Evolutionary conservation across 2,797 vertebrate species (phyloP), one percentile per base, ranked within the genome.

Genomic region (Gymnodraco acuticeps): DNA sequence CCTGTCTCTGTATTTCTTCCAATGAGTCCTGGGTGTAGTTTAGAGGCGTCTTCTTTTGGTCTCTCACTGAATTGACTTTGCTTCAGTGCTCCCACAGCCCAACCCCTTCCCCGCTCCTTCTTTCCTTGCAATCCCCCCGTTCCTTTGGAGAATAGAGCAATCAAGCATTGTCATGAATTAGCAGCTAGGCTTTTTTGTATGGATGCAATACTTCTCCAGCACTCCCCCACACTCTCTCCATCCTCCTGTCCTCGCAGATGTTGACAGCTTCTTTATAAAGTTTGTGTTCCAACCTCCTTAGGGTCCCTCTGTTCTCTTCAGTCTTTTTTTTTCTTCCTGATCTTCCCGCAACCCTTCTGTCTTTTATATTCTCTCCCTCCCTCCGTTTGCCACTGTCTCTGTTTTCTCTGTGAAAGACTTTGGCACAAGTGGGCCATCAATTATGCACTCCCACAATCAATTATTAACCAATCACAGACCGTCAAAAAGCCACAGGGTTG

Each of bases 361-460:
- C 20, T 61, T 69, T 54, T 47, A 64, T 73, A 69, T 31, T 51
- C 41, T 53, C 59, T 3, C 42, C 3, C 68, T 43, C 7, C 47
- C 14, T 73, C 62, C 54, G 38, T 33, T 62, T 12, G 45, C 73
- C 62, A 17, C 75, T 51, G 77, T 60, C 70, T 84, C 70, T 87
- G 77, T 80, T 63, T 90, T 85, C 87, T 87, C 78, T 77, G 82
- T 23, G 17, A 87, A 87, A 82, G 65, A 42, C 81, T 84, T 79
- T 85, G 87, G 88, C 87, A 88, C 91, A 93, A 94, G 86, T 86
- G 87, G 85, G 52, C 78, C 84, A 93, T 94, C 87, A 94, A 90
- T 95, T 94, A 94, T 93, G 92, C 86, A 94, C 83, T 84, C 56
- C 75, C 67, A 55, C 76, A 72, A 93, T 95, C 84, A 94, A 94